A percentile compares a stretch with the other conserved stretches of the same genome.
Evolutionary conservation across 2,797 vertebrate species (phyloP).

Genomic region (Danionella dracula): DNA sequence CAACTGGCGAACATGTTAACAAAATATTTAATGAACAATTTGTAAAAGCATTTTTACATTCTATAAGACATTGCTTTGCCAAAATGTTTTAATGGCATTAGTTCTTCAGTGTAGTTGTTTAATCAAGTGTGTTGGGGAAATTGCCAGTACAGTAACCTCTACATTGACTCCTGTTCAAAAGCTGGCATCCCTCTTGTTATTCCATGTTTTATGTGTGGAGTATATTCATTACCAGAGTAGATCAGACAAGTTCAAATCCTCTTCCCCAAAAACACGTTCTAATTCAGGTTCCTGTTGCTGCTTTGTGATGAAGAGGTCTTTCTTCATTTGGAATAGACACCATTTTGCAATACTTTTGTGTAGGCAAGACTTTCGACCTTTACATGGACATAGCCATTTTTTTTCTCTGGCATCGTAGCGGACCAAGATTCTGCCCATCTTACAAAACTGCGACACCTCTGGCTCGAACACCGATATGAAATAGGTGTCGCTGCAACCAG

Average conservation of each 20-base stretch:
- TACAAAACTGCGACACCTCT: neutral
- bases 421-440: neutral
- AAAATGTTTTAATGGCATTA: no score
- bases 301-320: neutral
- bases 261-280: neutral
- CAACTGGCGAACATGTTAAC: no score
- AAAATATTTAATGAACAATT: no score
- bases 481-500: neutral
- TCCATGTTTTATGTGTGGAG: neutral
- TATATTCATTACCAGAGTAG: neutral
- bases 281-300: neutral
- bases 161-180: no score
- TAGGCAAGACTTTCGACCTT: neutral
- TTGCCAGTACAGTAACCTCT: no score
- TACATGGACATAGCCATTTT: neutral
- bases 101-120: no score
- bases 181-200: no score
- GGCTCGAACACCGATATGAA: neutral
- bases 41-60: no score
- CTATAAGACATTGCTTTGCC: no score
- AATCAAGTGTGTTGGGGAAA: no score
- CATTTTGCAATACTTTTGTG: neutral
- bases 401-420: neutral
- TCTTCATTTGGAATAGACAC: conserved; percentile 2
- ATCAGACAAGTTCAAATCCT: neutral